Evolutionary conservation across 2,888 invertebrate genomes (phyloP).

Genomic region (Mythimna loreyi): DNA sequence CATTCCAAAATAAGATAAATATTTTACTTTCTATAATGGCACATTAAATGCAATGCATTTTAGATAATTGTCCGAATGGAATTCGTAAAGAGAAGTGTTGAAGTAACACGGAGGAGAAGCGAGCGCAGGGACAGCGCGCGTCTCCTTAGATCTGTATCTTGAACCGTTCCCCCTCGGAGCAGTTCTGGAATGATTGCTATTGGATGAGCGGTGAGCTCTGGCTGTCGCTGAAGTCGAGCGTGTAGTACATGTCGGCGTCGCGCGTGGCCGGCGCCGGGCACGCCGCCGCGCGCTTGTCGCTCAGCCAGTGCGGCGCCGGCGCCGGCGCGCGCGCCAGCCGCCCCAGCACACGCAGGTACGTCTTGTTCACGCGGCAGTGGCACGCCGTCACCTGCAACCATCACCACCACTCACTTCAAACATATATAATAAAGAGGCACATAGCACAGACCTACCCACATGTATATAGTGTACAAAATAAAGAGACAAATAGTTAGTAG

Average conservation of each 20-base stretch:
- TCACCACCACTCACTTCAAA: too few species aligned
- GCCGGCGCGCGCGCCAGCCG: slow-evolving; percentile 86
- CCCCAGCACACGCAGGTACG: slow-evolving; percentile 92
- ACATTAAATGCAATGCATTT: slow-evolving; percentile 60
- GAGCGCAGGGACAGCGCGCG: slow-evolving; percentile 4
- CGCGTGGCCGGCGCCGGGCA: slow-evolving; percentile 84
- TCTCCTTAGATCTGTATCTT: slow-evolving; percentile 81
- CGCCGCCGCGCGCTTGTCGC: slow-evolving; percentile 87
- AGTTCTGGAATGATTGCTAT: slow-evolving; percentile 90
- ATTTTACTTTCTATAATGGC: slow-evolving; percentile 63
- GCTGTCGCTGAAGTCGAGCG: slow-evolving; percentile 94
- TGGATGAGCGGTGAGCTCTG: slow-evolving; percentile 94
- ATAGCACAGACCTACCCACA: too few species aligned
- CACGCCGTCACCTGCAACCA: slow-evolving; percentile 93
- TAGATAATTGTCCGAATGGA: slow-evolving; percentile 44
- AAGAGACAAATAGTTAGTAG: too few species aligned
- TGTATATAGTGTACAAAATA: too few species aligned
- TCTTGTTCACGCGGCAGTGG: slow-evolving; percentile 95
- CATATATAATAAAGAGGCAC: not conserved
- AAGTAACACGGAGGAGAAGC: slow-evolving; percentile 25
- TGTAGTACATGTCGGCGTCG: slow-evolving; percentile 94
- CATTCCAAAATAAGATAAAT: slow-evolving; percentile 64
- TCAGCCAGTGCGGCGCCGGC: slow-evolving; percentile 90
- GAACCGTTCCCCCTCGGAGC: slow-evolving; percentile 89
- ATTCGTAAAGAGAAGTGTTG: slow-evolving; percentile 22